Percentiles rank a stretch among this genome's conserved stretches.
These are phyloP conservation scores for Eledona agricola DNA, from an alignment of 2,888 invertebrate species.

Conservation along the genomic window DNA sequence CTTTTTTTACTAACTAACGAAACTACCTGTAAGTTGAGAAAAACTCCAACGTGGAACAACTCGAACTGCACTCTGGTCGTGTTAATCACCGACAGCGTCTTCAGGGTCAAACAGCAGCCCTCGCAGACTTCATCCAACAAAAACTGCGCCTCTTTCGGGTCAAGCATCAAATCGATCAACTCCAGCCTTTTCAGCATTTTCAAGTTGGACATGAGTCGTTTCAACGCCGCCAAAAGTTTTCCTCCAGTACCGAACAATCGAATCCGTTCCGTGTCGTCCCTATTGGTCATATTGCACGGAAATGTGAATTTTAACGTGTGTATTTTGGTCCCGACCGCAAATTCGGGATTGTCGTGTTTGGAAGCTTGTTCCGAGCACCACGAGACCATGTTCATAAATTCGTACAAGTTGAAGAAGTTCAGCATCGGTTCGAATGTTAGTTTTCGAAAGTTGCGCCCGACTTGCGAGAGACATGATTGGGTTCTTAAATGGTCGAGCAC, in stretches of 20 bases:
- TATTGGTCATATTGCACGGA: constrained; percentile 75
- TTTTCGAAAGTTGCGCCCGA: constrained; percentile 73
- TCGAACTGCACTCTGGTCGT: constrained; percentile 75
- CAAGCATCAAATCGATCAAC: constrained; percentile 78
- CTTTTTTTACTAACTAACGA: not conserved
- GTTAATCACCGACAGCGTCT: constrained; percentile 75
- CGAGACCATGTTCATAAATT: constrained; percentile 83
- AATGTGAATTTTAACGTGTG: constrained; percentile 74
- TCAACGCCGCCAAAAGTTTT: constrained; percentile 72
- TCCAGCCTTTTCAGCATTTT: constrained; percentile 71
- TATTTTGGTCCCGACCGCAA: constrained; percentile 68
- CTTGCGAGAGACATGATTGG: constrained; percentile 73
- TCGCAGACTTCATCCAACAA: constrained; percentile 77
- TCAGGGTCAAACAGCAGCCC: constrained; percentile 71
- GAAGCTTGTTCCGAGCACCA: constrained; percentile 72
- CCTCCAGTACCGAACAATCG: constrained; percentile 77
- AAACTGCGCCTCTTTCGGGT: constrained; percentile 74
- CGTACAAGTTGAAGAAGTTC: constrained; percentile 83
- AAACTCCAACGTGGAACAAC: constrained; percentile 78
- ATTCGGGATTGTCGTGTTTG: constrained; percentile 50
- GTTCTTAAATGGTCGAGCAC: constrained; percentile 79
- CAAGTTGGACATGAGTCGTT: constrained; percentile 74
- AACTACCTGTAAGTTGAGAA: constrained; percentile 73
- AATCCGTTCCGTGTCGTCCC: constrained; percentile 69
- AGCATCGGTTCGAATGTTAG: constrained; percentile 77